Conservation (phyloP, 2,113 vertebrate genomes). For the Silurus meridionalis region DNA sequence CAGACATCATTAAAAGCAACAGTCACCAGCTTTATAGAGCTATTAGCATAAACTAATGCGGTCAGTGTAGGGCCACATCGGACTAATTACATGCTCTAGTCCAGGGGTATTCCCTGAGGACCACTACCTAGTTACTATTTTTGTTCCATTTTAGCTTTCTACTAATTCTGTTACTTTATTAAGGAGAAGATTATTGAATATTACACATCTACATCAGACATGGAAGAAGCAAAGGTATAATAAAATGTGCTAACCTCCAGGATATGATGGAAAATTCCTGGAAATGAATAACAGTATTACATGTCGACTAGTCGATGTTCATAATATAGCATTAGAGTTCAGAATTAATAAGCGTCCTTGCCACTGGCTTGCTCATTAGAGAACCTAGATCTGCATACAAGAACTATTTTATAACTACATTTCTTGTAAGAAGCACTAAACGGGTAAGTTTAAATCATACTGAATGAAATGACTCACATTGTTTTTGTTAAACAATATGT, state of each 20-base stretch:
- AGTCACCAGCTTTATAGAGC: slow-evolving; percentile 1
- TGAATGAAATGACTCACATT: background rate
- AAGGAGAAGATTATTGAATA: background rate
- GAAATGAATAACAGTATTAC: background rate
- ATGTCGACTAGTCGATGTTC: background rate
- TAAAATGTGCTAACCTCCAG: background rate
- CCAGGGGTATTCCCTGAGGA: slow-evolving; percentile 37
- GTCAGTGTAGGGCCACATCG: slow-evolving; percentile 45
- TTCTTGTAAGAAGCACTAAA: background rate
- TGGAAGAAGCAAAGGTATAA: background rate
- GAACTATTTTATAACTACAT: background rate
- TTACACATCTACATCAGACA: slow-evolving; percentile 1
- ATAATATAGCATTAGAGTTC: background rate
- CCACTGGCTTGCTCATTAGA: background rate
- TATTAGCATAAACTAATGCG: slow-evolving; percentile 60
- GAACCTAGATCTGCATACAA: background rate
- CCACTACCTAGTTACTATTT: background rate
- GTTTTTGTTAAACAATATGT: background rate
- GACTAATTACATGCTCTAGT: slow-evolving; percentile 56
- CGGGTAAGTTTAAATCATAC: background rate
- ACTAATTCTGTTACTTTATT: background rate
- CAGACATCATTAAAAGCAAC: background rate
- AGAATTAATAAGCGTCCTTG: background rate
- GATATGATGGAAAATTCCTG: background rate
- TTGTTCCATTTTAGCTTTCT: background rate